Base-by-base conservation (phyloP, 2,113 vertebrate genomes). In the Xiphias gladius region DNA sequence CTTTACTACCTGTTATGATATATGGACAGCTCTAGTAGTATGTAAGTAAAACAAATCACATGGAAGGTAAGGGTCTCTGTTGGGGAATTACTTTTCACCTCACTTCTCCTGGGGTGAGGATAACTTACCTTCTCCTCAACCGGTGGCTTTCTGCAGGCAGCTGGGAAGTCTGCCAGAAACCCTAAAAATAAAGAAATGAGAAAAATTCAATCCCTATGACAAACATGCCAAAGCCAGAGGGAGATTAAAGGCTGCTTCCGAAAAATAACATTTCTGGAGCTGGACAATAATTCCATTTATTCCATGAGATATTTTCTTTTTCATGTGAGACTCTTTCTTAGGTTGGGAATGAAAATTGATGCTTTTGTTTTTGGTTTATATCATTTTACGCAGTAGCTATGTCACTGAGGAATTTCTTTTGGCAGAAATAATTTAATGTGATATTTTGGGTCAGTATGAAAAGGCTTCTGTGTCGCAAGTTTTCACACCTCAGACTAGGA, bases 331-430 rank as follows among this genome's bases (percentile, higher is more conserved):
- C 79, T 91, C 70, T 76, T 63, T 86, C 62, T 79, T 37, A 39
- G 65, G 54, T 78, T 46, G 43, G 71, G 71, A 80, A 87, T 86
- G 58, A 84, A 95, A 94, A 89, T 46, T 50, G 73, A 92, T 90
- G 87, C 71, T 91, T 88, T 92, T 92, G 83, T 91, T 94, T 88
- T 92, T 81, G 82, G 73, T 94, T 89, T 80, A 85, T 94, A 92
- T 94, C 85, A 43, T 76, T 93, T 93, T 91, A 93, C 84, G 54
- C 85, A 89, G 93, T 93, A 94, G 92, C 91, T 41, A 12, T 76
- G 78, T 73, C 89, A 71, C 84, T 73, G 78, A 73, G 87, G 91
- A 93, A 82, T 91, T 92, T 82, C 70, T 63, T 50, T 76, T 79
- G 90, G 83, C 91, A 91, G 75, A 89, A 86, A 91, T 92, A 91